phyloP scores from a whole-genome alignment of 2,888 invertebrate genomes.

The Metacarcinus magister region DNA sequence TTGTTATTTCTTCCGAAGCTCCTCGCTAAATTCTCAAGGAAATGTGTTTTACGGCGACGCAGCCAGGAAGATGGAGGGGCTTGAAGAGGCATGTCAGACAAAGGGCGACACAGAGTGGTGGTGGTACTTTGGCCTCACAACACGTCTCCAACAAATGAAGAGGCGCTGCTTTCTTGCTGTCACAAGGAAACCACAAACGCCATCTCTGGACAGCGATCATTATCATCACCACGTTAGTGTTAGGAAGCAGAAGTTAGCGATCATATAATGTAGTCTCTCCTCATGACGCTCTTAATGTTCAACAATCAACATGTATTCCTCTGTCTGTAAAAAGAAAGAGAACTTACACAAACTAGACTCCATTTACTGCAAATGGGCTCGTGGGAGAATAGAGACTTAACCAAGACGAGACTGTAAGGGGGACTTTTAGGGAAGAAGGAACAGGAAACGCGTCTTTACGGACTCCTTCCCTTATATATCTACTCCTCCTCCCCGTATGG shows the following conservation, averaged over 20 bases:
- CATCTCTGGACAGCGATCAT: neutral
- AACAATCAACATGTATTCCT: neutral
- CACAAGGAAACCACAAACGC: neutral
- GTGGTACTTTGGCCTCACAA: too few species aligned
- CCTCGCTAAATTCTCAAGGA: neutral
- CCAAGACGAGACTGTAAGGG: neutral
- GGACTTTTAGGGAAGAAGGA: neutral
- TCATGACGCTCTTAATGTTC: neutral
- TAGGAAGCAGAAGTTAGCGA: neutral
- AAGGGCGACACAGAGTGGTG: slow-evolving; percentile 33
- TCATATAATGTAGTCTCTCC: neutral
- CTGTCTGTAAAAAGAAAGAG: neutral
- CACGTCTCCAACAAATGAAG: neutral
- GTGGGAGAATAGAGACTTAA: neutral
- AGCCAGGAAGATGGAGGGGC: neutral
- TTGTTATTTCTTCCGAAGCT: slow-evolving; percentile 15
- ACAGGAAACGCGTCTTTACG: neutral
- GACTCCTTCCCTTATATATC: neutral
- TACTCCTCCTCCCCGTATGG: neutral
- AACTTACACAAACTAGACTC: neutral
- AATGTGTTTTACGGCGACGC: neutral
- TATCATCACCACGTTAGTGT: neutral
- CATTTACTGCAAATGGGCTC: neutral
- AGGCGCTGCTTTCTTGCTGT: neutral
- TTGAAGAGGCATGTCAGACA: neutral